Conservation (phyloP, 2,888 invertebrate species). For the Pachymerium ferrugineum region DNA sequence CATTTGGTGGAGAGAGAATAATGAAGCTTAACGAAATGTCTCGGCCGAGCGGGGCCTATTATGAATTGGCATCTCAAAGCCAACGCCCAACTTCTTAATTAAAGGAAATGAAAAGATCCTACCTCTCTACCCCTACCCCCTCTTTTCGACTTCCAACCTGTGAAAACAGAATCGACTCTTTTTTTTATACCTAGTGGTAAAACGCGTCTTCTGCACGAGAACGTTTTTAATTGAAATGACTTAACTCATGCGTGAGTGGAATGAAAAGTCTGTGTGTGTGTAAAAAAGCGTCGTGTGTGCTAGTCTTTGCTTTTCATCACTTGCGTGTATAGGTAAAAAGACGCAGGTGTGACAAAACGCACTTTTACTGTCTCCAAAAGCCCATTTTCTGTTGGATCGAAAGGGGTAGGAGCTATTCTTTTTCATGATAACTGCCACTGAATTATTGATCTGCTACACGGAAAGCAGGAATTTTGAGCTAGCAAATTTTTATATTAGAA, state of each 20-base stretch:
- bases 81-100: neutral
- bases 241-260: neutral
- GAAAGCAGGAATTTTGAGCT: neutral
- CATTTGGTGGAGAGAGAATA: neutral
- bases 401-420: neutral
- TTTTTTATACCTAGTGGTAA: neutral
- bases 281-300: too few species aligned
- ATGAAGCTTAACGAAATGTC: neutral
- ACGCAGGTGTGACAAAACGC: slow-evolving; percentile 13
- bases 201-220: neutral
- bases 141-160: neutral
- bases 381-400: neutral
- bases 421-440: neutral
- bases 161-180: neutral
- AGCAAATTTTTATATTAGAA: too few species aligned
- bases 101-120: neutral
- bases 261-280: too few species aligned
- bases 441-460: slow-evolving; percentile 4
- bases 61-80: neutral
- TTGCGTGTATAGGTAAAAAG: neutral
- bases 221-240: neutral
- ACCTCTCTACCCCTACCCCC: neutral
- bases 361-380: neutral
- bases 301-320: too few species aligned
- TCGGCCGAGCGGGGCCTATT: neutral